Base-by-base conservation (phyloP, 2,113 vertebrate species). In the Spermophilus dauricus region DNA sequence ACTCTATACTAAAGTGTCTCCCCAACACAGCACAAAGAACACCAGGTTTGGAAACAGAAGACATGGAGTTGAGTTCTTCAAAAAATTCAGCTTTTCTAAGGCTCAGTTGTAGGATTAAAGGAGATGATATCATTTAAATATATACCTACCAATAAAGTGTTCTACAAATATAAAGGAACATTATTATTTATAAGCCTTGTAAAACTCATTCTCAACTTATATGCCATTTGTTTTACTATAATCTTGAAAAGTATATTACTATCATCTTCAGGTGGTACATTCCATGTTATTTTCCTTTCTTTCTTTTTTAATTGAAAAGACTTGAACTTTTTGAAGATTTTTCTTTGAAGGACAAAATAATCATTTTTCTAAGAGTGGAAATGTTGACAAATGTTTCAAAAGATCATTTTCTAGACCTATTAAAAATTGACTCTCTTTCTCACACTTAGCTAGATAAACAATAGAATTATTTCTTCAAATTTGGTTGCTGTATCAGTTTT, bases 161-260 rank as follows among this genome's bases (percentile, higher is more conserved):
- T 58, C 39, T 80, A 81, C 7, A 70, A 45, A 89, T 65, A 63
- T 58, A 81, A 72, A 58, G 51, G 17, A 22, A 39, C 4, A 77
- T 77, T 88, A 76, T 73, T 67, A 88, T 28, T 78, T 95, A 4
- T 93, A 97, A 85, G 53, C 37, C 4, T 72, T 86, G 32, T 56
- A 73, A 82, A 95, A 61, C 48, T 63, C 65, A 45, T 89, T 34
- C 51, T 91, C 14, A 83, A 69, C 63, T 96, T 80, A 17, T 20
- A 84, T 90, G 89, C 92, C 30, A 53, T 37, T 22, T 6, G 9
- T 84, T 94, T 94, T 28, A 80, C 10, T 87, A 94, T 65, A 17
- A 92, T 42, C 2, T 51, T 83, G 3, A 94, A 89, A 97, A 24
- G 0, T 56, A 48, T 14, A 39, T 86, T 45, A 75, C 5, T 84